Percentiles rank a stretch among this genome's conserved stretches.
Evolutionary conservation across 1,140 invertebrate species (phyloP).

Genomic region (Papilio glaucus): DNA sequence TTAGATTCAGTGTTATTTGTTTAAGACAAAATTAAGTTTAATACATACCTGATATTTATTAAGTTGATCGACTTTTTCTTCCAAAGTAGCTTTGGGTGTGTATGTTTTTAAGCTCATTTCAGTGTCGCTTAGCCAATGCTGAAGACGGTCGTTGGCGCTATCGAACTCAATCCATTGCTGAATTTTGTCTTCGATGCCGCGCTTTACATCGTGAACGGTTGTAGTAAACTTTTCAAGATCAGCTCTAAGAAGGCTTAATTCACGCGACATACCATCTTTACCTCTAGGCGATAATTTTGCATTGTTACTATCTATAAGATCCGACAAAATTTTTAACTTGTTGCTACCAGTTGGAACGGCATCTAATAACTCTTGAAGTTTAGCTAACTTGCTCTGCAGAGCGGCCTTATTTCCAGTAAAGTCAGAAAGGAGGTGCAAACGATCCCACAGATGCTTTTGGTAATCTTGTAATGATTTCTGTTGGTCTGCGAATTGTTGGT

Average conservation of each 20-base stretch:
- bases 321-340: slow-evolving; percentile 88
- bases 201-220: slow-evolving; percentile 89
- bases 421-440: slow-evolving; percentile 89
- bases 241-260: slow-evolving; percentile 88
- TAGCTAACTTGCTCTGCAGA: slow-evolving; percentile 88
- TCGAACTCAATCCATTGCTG: slow-evolving; percentile 97
- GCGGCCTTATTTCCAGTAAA: slow-evolving; percentile 92
- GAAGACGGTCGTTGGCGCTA: slow-evolving; percentile 91
- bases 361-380: slow-evolving; percentile 91
- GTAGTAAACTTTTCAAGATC: slow-evolving; percentile 93
- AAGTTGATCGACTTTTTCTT: slow-evolving; percentile 95
- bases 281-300: slow-evolving; percentile 88
- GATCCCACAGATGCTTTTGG: slow-evolving; percentile 94
- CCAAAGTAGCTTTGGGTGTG: slow-evolving; percentile 90
- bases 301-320: slow-evolving; percentile 87
- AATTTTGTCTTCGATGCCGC: slow-evolving; percentile 92
- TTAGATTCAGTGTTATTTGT: slow-evolving; percentile 44
- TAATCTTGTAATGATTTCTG: slow-evolving; percentile 93
- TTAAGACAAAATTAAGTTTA: slow-evolving; percentile 38
- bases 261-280: slow-evolving; percentile 91
- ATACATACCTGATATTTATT: slow-evolving; percentile 93
- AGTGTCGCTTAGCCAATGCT: slow-evolving; percentile 93
- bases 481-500: slow-evolving; percentile 93
- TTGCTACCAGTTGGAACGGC: slow-evolving; percentile 89
- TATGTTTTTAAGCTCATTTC: slow-evolving; percentile 95